phyloP scores from a whole-genome alignment of 2,888 invertebrate species.

The Nomada lathburiana region DNA sequence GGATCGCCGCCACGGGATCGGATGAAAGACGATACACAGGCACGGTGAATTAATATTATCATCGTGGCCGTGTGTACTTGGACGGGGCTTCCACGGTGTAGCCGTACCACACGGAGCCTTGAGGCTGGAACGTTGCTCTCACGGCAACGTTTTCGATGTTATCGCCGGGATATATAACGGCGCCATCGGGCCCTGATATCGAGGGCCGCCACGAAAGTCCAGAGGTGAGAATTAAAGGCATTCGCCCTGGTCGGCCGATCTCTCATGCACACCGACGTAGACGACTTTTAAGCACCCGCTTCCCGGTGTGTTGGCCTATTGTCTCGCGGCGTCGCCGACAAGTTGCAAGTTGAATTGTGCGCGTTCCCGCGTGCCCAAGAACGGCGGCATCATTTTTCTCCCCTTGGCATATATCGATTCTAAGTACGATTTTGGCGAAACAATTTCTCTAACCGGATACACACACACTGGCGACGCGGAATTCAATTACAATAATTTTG shows the following conservation, averaged over 20 bases:
- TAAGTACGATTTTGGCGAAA: not conserved
- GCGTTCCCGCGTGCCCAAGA: not conserved
- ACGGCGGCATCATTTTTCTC: not conserved
- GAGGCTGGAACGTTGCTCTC: slow-evolving; percentile 55
- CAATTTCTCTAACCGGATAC: not conserved
- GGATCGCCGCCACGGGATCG: slow-evolving; percentile 47
- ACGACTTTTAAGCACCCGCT: not conserved
- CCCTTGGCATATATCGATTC: not conserved
- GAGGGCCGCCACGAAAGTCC: slow-evolving; percentile 63
- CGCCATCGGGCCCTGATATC: slow-evolving; percentile 65
- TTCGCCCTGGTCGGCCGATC: slow-evolving; percentile 52
- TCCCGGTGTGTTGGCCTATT: not conserved
- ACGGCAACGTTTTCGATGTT: slow-evolving; percentile 65
- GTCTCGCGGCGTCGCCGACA: not conserved
- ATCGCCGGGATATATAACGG: slow-evolving; percentile 68
- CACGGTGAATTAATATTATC: slow-evolving; percentile 64
- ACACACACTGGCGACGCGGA: not conserved
- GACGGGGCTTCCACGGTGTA: slow-evolving; percentile 43
- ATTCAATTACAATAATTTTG: not conserved
- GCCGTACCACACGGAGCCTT: slow-evolving; percentile 41
- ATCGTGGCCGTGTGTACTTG: slow-evolving; percentile 37
- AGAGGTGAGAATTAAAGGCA: slow-evolving; percentile 69
- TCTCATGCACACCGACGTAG: slow-evolving; percentile 35
- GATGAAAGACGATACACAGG: slow-evolving; percentile 59
- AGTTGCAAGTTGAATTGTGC: not conserved